phyloP scores from a whole-genome alignment of 2,113 vertebrate genomes.

The Tachycineta bicolor region DNA sequence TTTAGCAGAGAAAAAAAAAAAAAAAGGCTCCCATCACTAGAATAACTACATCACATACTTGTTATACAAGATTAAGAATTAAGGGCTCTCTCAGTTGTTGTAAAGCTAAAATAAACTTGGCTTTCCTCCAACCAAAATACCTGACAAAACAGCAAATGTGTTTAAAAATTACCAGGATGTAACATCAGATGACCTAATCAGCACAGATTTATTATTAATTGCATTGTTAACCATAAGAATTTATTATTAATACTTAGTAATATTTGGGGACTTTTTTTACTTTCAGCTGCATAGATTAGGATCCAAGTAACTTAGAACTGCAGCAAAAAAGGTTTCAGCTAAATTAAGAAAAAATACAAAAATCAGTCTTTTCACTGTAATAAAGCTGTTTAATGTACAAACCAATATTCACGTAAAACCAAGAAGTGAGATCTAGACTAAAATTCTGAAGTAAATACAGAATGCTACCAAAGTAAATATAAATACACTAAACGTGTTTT shows the following conservation, averaged over 20 bases:
- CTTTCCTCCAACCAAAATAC: background rate
- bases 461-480: background rate
- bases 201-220: background rate
- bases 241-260: background rate
- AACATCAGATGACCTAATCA: background rate
- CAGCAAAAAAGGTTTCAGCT: background rate
- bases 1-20: background rate
- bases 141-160: background rate
- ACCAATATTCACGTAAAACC: background rate
- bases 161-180: background rate
- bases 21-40: background rate
- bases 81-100: background rate
- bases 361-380: too few species aligned
- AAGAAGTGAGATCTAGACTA: background rate
- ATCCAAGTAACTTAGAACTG: background rate
- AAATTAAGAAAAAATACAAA: background rate
- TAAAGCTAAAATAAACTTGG: background rate
- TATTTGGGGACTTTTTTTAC: background rate
- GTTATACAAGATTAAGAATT: background rate
- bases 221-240: background rate
- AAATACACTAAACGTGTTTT: background rate
- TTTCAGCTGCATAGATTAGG: background rate
- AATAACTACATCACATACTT: background rate
- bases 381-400: background rate
- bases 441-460: background rate